phyloP scores from a whole-genome alignment of 30 jellyfish, hydroid and myxozoan genomes.

The Catostylus mosaicus region DNA sequence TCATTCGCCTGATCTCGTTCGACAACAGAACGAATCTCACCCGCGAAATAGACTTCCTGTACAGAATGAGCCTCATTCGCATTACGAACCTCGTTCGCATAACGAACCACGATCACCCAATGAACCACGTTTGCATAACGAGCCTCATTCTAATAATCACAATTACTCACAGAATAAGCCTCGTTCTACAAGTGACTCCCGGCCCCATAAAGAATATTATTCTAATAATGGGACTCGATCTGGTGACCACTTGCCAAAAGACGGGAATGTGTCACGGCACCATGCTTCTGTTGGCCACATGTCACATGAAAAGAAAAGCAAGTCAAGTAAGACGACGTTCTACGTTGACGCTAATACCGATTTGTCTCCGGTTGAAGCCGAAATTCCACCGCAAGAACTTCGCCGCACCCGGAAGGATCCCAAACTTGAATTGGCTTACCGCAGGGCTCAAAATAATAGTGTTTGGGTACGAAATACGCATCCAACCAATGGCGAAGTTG shows the following conservation, averaged over 20 bases:
- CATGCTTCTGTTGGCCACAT: neutral
- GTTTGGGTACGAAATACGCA: constrained; percentile 22
- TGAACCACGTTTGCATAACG: neutral
- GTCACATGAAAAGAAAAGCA: constrained; percentile 14
- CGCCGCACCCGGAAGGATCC: constrained; percentile 34
- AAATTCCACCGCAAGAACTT: constrained; percentile 33
- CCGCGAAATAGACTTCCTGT: neutral
- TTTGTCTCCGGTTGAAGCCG: constrained; percentile 12
- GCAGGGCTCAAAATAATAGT: constrained; percentile 36
- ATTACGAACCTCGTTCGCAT: neutral
- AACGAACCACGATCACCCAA: neutral
- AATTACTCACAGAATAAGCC: neutral
- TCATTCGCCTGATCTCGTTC: neutral
- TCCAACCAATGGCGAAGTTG: neutral
- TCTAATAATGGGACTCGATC: neutral
- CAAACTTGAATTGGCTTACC: constrained; percentile 37
- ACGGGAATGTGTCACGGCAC: neutral
- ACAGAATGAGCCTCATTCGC: neutral
- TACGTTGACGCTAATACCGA: constrained; percentile 1
- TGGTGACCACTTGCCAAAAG: neutral
- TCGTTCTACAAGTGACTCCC: neutral
- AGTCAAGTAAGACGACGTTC: constrained; percentile 36
- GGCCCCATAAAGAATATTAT: neutral
- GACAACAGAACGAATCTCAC: neutral
- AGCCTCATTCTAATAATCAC: neutral